A percentile compares a stretch with the other conserved stretches of the same genome.
Evolutionary conservation across 2,888 invertebrate genomes (phyloP).

Genomic region (Pristionchus mayeri): DNA sequence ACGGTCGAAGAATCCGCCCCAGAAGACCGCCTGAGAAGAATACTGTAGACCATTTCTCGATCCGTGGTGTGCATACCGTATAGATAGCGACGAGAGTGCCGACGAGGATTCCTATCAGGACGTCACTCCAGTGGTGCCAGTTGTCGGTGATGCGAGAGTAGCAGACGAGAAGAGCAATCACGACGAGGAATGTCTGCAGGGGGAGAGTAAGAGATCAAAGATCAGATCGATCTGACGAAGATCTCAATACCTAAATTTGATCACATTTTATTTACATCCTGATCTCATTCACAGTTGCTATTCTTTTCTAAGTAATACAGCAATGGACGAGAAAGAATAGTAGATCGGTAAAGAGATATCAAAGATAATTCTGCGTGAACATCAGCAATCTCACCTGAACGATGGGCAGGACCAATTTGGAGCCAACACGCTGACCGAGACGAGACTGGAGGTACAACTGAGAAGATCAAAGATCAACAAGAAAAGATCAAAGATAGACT

Average conservation of each 20-base stretch:
- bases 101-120: slow-evolving; percentile 84
- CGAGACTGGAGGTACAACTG: slow-evolving; percentile 64
- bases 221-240: too few relatives aligned
- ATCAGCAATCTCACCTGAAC: neutral
- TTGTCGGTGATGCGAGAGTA: slow-evolving; percentile 90
- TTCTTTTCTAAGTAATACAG: too few relatives aligned
- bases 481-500: slow-evolving; percentile 32
- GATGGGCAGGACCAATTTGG: slow-evolving; percentile 58
- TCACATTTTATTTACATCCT: too few relatives aligned
- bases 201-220: neutral
- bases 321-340: too few relatives aligned
- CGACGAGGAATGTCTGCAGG: neutral
- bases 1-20: slow-evolving; percentile 35
- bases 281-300: too few relatives aligned
- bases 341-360: too few relatives aligned
- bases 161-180: slow-evolving; percentile 53
- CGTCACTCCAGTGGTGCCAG: slow-evolving; percentile 98
- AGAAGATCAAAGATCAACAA: slow-evolving; percentile 35
- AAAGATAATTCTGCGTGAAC: slow-evolving; percentile 27
- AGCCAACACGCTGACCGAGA: slow-evolving; percentile 51
- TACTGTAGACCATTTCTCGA: neutral
- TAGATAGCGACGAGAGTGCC: slow-evolving; percentile 77
- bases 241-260: too few relatives aligned
- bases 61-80: slow-evolving; percentile 53
- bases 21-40: slow-evolving; percentile 42